phyloP scores from a whole-genome alignment of 2,113 vertebrate genomes.

The Delphinapterus leucas region DNA sequence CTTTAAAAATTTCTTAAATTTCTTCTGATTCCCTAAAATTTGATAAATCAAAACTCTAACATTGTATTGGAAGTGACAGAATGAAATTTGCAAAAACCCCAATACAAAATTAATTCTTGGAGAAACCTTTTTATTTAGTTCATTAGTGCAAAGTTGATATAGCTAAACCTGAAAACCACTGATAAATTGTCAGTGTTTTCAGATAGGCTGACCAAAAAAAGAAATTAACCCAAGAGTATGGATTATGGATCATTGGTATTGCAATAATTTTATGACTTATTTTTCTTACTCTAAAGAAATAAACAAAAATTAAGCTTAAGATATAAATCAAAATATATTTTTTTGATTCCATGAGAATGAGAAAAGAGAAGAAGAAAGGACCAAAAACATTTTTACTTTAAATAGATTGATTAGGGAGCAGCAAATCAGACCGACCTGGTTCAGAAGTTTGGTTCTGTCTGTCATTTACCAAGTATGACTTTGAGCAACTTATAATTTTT shows the following conservation, averaged over 20 bases:
- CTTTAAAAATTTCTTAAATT: neutral
- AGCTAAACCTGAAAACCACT: neutral
- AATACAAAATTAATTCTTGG: neutral
- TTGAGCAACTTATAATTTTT: neutral
- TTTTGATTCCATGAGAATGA: neutral
- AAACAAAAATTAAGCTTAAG: neutral
- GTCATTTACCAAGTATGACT: neutral
- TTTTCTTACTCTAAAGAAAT: neutral
- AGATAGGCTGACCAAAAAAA: neutral
- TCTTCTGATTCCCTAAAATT: neutral
- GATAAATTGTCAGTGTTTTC: neutral
- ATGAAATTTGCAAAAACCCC: neutral
- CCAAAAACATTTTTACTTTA: neutral
- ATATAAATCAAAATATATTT: neutral
- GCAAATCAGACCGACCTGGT: neutral
- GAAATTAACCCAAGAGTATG: neutral
- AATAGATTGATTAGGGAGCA: neutral
- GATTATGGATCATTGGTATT: neutral
- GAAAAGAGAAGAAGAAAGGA: neutral
- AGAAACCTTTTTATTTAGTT: neutral
- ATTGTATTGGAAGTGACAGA: neutral
- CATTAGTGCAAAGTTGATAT: neutral
- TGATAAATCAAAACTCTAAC: neutral
- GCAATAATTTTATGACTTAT: neutral
- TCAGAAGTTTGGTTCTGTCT: neutral